Evolutionary conservation across 2,797 vertebrate genomes (phyloP), one percentile per base, ranked within the genome.

Genomic region (Ctenosaura bakeri): DNA sequence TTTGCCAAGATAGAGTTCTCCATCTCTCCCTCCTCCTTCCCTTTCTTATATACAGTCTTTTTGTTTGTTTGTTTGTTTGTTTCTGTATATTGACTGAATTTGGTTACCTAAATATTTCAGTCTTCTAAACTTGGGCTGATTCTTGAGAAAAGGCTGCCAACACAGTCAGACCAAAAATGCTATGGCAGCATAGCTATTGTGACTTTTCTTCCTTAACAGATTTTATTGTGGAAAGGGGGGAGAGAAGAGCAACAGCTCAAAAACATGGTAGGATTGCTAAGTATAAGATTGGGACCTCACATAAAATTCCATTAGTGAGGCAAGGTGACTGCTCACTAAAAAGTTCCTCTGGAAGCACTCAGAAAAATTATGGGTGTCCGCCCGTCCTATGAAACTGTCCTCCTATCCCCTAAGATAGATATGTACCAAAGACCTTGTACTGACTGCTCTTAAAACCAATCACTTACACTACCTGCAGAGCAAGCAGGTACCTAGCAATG

Each of bases 401-500:
- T 94, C 73, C 86, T 92, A 89, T 88, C 88, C 54, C 83, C 77
- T 73, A 87, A 89, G 78, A 91, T 3, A 86, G 66, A 69, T 88
- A 89, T 66, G 91, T 81, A 76, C 0, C 0, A 92, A 92, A 89
- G 22, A 66, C 73, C 81, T 92, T 32, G 79, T 76, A 93, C 24
- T 94, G 88, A 93, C 91, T 95, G 76, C 52, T 74, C 83, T 90
- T 35, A 35, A 94, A 90, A 91, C 85, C 77, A 59, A 90, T 83
- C 73, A 84, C 73, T 86, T 79, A 0, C 32, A 52, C 86, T 93
- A 91, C 88, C 90, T 90, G 80, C 38, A 20, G 74, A 95, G 84
- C 10, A 91, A 85, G 89, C 32, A 91, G 7, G 90, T 81, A 71
- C 85, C 56, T 87, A 90, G n/a, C 0, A 90, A 46, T 26, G 89